Evolutionary conservation across 2,888 invertebrate species (phyloP), one percentile per base, ranked within the genome.

Genomic region (Platycheirus rosarum): DNA sequence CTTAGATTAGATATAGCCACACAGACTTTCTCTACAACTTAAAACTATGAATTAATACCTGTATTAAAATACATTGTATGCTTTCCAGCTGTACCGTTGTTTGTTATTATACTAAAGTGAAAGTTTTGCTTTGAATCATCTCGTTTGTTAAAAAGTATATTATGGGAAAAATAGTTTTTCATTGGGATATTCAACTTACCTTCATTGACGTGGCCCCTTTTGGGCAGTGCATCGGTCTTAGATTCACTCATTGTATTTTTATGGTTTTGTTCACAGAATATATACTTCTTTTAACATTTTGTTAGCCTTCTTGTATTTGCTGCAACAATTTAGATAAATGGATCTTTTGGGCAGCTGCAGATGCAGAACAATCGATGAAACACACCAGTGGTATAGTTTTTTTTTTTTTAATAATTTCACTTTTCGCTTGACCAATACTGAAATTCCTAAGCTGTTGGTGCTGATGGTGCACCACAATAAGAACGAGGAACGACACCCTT

Each of bases 141-240:
- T 23, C 11, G 4, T 8, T 32, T 29, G n/a, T n/a, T n/a, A n/a
- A n/a, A n/a, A n/a, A n/a, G n/a, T n/a, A n/a, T n/a, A n/a, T n/a
- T n/a, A 1, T 32, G 4, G 9, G 9, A 11, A 42, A 1, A 44
- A 44, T 18, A 8, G 1, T 18, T n/a, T 32, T 60, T 29, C 2
- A 29, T 5, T 26, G 46, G 29, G 53, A 65, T 32, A 48, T 40
- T 23, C 40, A 26, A 86, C 89, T 88, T 88, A 92, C 92, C 92
- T 91, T 94, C 94, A 87, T 92, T 94, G 62, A 94, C 94, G 88
- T 93, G 92, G 84, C 94, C 94, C 85, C 92, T 91, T 89, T 93
- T 93, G 40, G 94, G 93, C 88, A 93, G 88, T 63, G 92, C 90
- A 88, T 94, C 93, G 65, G 89, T 88, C 69, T 89, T 89, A 9